A percentile compares a stretch with the other conserved stretches of the same genome.
Conservation (phyloP, 2,113 vertebrate species). For the Chionodraco myersi region DNA sequence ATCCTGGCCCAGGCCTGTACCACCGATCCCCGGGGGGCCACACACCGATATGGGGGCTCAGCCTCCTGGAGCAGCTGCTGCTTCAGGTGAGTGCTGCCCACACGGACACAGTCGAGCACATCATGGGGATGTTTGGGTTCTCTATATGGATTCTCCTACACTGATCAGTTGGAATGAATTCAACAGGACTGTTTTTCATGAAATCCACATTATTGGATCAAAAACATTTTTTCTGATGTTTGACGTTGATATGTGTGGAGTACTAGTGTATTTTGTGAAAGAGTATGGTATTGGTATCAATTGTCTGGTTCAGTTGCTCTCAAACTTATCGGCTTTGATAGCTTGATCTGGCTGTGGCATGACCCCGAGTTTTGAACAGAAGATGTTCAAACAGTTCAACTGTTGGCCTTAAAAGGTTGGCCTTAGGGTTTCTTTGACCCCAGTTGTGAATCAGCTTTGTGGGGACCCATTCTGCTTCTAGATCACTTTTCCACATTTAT, state of each 20-base stretch:
- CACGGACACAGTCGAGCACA: not conserved
- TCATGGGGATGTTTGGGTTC: not conserved
- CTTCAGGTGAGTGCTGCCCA: conserved; percentile 80
- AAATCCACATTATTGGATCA: not conserved
- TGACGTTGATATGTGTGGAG: too few relatives aligned
- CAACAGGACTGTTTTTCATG: not conserved
- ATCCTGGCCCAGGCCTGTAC: conserved; percentile 81
- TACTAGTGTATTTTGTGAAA: not conserved
- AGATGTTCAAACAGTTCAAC: not conserved
- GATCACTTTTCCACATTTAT: not conserved
- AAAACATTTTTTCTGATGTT: not conserved
- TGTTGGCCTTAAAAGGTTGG: not conserved
- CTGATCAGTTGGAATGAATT: conserved; percentile 1
- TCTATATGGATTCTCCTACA: not conserved
- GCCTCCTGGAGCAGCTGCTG: conserved; percentile 56
- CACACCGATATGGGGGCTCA: conserved; percentile 29
- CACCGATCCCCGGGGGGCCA: conserved; percentile 60
- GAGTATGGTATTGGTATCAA: not conserved
- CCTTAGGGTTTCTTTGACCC: not conserved
- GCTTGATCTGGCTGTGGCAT: not conserved
- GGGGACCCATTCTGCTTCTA: not conserved
- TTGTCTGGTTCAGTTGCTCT: not conserved
- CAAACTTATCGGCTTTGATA: not conserved
- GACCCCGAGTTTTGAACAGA: not conserved
- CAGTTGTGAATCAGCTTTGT: not conserved